Evolutionary conservation across 1,140 invertebrate genomes (phyloP).

Genomic region (Nebria ingens): DNA sequence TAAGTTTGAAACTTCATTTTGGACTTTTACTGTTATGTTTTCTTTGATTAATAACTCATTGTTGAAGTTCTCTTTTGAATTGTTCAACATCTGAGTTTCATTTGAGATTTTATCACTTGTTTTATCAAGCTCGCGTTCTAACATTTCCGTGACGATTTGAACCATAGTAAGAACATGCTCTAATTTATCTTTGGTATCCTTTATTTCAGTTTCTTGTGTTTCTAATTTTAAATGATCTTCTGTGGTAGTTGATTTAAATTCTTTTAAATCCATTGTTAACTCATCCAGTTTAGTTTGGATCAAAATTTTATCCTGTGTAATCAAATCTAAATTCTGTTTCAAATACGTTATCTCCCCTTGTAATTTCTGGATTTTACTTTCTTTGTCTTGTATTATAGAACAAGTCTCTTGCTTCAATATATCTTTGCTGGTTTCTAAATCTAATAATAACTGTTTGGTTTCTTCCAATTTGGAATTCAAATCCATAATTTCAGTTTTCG

Average conservation of each 20-base stretch:
- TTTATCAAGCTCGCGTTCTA: not conserved
- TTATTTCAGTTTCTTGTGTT: not conserved
- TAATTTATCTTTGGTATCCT: not conserved
- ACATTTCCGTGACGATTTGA: not conserved
- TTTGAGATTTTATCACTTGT: not conserved
- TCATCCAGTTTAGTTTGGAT: slow-evolving; percentile 13
- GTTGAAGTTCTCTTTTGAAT: not conserved
- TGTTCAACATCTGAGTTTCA: not conserved
- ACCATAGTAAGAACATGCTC: not conserved
- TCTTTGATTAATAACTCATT: not conserved
- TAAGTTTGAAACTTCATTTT: not conserved
- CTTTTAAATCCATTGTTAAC: slow-evolving; percentile 11
- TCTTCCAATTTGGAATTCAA: not conserved
- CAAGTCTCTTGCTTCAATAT: not conserved
- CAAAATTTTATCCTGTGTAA: slow-evolving; percentile 15
- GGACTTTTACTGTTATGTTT: not conserved
- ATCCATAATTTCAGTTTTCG: not conserved
- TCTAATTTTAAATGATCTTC: not conserved
- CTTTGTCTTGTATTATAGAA: not conserved
- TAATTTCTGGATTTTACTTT: not conserved
- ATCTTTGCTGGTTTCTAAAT: not conserved
- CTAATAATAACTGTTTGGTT: not conserved
- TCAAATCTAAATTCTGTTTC: slow-evolving; percentile 12
- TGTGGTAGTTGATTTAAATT: not conserved
- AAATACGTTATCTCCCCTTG: not conserved